These are phyloP conservation scores for Panagrolaimus sp. DNA, from an alignment of 1,140 invertebrate species.

Conservation along the genomic window DNA sequence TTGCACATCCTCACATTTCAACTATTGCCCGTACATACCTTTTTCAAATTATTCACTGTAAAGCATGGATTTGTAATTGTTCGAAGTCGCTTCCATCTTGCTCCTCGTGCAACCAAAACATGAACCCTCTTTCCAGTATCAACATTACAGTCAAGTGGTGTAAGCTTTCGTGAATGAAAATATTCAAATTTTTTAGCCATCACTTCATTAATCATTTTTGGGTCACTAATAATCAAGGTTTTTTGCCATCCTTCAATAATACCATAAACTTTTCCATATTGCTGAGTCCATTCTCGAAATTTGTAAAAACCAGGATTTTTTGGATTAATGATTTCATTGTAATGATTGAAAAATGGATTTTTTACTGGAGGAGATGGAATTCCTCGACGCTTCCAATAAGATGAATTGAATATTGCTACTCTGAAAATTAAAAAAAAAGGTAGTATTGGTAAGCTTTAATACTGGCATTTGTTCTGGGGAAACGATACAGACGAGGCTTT, in stretches of 20 bases:
- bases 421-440: background rate
- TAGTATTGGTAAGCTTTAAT: no score
- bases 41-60: constrained; percentile 59
- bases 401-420: background rate
- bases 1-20: no score
- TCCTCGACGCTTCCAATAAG: background rate
- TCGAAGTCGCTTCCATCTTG: constrained; percentile 59
- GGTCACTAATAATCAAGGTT: constrained; percentile 60
- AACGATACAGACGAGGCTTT: no score
- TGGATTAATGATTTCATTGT: background rate
- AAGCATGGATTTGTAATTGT: constrained; percentile 60
- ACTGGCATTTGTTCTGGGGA: no score
- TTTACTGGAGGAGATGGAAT: background rate
- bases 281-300: constrained; percentile 57
- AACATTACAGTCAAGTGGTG: constrained; percentile 22
- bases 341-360: constrained; percentile 1
- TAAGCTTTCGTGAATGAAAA: constrained; percentile 58
- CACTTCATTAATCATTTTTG: constrained; percentile 59
- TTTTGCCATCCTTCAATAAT: constrained; percentile 50
- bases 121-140: constrained; percentile 27
- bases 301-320: background rate
- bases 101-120: constrained; percentile 48
- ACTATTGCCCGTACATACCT: constrained; percentile 35
- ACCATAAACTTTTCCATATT: constrained; percentile 61
- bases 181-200: constrained; percentile 61